Conservation (phyloP, 2,797 vertebrate species). For the Pelodytes ibericus region DNA sequence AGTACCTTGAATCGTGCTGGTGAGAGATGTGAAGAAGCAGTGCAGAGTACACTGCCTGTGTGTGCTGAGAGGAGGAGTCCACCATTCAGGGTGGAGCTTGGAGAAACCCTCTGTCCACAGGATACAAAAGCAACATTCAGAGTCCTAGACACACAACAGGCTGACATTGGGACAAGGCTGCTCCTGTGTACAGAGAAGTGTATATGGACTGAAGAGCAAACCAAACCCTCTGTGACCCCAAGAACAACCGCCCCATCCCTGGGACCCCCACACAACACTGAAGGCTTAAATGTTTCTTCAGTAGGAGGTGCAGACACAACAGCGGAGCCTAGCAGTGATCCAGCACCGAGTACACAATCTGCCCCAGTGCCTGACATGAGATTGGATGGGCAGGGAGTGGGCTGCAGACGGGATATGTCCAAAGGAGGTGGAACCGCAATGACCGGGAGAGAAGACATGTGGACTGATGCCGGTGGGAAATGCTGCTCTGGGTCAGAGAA, state of each 20-base stretch:
- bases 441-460: slow-evolving; percentile 57
- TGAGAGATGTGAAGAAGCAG: not conserved
- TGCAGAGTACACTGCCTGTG: not conserved
- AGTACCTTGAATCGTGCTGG: not conserved
- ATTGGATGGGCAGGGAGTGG: slow-evolving; percentile 39
- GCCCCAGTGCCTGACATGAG: slow-evolving; percentile 32
- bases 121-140: not conserved
- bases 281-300: not conserved
- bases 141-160: not conserved
- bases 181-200: not conserved
- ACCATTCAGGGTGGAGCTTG: not conserved
- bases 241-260: not conserved
- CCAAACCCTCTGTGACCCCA: not conserved
- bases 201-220: not conserved
- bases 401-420: slow-evolving; percentile 41
- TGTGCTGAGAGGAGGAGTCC: not conserved
- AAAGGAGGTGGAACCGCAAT: slow-evolving; percentile 39
- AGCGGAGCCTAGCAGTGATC: slow-evolving; percentile 25
- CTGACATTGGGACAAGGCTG: not conserved
- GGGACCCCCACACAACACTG: not conserved
- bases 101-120: not conserved
- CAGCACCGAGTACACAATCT: not conserved
- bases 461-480: slow-evolving; percentile 9
- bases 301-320: slow-evolving; percentile 5
- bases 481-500: not conserved